Base-by-base conservation (phyloP, 2,797 vertebrate genomes). In the Leptodactylus fallax region DNA sequence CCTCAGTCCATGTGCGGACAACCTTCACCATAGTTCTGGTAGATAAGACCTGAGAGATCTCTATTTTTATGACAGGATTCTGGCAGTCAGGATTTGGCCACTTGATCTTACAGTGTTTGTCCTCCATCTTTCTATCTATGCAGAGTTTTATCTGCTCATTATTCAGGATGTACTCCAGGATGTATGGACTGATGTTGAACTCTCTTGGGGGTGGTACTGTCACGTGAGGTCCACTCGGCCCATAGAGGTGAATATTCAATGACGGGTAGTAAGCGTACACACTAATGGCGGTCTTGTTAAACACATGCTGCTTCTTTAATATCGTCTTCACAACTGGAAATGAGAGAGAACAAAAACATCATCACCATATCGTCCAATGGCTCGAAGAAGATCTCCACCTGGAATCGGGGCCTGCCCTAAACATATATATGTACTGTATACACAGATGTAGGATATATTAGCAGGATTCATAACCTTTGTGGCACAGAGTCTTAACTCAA, bases 1-100 rank as follows among this genome's bases (percentile, higher is more conserved):
- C 88, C n/a, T 89, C 61, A 63, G 23, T 93, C 98, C 97, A 99
- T 3, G 7, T 71, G 16, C 93, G 96, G 7, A 95, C 90, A 1
- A 91, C 65, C 17, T 21, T 88, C 56, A 65, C 89, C 0, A 90
- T 94, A n/a, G 88, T 87, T 86, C 90, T 93, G 78, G 92, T 94
- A 90, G 93, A 81, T 49, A 97, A 91, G 65, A 90, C 25, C 1
- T 92, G 90, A 0, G 95, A 90, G 56, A 97, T 72, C 51, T 36
- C 14, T 0, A 88, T 51, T 53, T n/a, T 80, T 36, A 88, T 72
- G 11, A 16, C 10, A 16, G 71, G 87, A 45, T 80, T 80, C 16
- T 45, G 45, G 55, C 55, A 17, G 36, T 27, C 13, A n/a, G 65
- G 63, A n/a, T 79, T 78, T 9, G 87, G 87, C 87, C 87, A 88